These are phyloP conservation scores for Mesitornis unicolor DNA, from an alignment of 2,113 vertebrate genomes.

Conservation along the genomic window DNA sequence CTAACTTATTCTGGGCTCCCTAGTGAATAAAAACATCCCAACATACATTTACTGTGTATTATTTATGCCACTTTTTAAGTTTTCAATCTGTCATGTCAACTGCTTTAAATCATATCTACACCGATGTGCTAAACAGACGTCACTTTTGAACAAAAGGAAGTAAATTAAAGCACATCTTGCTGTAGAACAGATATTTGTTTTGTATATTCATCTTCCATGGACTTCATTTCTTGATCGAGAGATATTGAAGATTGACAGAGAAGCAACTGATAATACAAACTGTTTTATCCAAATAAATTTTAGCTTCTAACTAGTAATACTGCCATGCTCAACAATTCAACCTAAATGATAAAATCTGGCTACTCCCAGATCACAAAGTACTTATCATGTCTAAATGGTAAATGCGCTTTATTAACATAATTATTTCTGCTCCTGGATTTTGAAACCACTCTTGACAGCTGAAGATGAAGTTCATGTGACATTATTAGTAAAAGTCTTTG, in stretches of 20 bases:
- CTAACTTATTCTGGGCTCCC: constrained; percentile 39
- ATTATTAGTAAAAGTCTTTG: background rate
- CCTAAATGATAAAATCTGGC: background rate
- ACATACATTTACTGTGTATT: constrained; percentile 68
- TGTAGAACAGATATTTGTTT: constrained; percentile 48
- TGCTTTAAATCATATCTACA: constrained; percentile 52
- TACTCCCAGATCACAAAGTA: background rate
- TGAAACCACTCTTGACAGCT: background rate
- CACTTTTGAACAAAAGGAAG: constrained; percentile 53
- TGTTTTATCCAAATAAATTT: background rate
- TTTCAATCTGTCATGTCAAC: constrained; percentile 63
- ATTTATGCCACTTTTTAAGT: constrained; percentile 62
- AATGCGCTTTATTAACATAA: background rate
- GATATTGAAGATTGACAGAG: constrained; percentile 25
- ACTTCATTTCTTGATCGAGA: constrained; percentile 18
- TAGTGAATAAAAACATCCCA: constrained; percentile 59
- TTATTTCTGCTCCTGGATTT: constrained; percentile 8
- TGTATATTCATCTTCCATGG: constrained; percentile 30
- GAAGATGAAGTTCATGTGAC: background rate
- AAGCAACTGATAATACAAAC: constrained; percentile 7
- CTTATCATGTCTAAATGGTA: constrained; percentile 9
- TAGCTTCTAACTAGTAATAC: background rate
- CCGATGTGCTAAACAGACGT: constrained; percentile 34
- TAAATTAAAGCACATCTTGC: constrained; percentile 59
- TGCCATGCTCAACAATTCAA: background rate